phyloP scores from a whole-genome alignment of 2,797 vertebrate genomes.

The Mus caroli region DNA sequence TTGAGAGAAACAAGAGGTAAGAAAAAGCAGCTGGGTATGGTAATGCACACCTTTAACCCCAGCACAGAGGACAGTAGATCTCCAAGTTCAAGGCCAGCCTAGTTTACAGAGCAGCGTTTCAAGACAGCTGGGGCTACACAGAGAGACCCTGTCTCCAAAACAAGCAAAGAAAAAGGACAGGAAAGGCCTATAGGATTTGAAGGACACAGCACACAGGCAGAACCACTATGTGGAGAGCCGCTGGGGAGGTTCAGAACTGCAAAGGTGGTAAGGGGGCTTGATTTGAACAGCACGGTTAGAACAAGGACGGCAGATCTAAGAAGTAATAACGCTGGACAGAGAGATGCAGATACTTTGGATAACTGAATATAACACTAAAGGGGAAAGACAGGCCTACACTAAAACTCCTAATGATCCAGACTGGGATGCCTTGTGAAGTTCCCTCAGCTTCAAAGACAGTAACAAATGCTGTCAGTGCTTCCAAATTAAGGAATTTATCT shows the following conservation, averaged over 20 bases:
- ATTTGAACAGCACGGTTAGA: conserved; percentile 4
- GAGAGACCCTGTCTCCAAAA: neutral
- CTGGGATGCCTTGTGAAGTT: neutral
- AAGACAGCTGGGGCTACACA: neutral
- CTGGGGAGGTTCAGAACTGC: neutral
- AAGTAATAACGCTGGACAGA: conserved; percentile 1
- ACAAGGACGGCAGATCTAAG: conserved; percentile 9
- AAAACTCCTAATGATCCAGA: neutral
- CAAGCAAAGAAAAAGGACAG: neutral
- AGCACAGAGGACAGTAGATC: neutral
- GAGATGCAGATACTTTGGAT: neutral
- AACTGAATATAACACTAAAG: conserved; percentile 31
- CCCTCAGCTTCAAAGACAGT: conserved; percentile 17
- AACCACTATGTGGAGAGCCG: conserved; percentile 16
- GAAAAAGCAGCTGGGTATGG: neutral
- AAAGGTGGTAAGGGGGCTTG: conserved; percentile 9
- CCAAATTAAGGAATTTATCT: conserved; percentile 46
- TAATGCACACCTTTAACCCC: neutral
- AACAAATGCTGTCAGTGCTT: conserved; percentile 3
- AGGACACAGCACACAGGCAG: neutral
- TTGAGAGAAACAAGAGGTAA: neutral
- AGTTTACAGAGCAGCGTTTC: neutral
- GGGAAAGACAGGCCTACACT: neutral
- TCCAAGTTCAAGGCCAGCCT: neutral
- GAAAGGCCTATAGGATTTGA: neutral